Conservation (phyloP, 2,113 vertebrate species). For the Isichthys henryi region DNA sequence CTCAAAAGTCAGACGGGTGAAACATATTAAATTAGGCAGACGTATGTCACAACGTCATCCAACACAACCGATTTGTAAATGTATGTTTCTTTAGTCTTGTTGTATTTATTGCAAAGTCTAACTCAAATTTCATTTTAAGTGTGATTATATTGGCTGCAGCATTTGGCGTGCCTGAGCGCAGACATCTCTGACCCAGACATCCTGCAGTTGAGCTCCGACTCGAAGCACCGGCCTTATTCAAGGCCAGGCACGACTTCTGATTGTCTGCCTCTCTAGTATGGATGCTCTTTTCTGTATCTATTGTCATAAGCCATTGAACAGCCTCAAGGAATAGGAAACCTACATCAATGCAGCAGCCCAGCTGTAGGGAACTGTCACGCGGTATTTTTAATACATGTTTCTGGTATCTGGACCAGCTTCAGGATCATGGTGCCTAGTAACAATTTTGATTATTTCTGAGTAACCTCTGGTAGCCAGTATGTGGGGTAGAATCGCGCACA, state of each 20-base stretch:
- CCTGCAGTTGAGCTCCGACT: background rate
- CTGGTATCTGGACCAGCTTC: background rate
- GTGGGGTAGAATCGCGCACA: background rate
- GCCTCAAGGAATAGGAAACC: background rate
- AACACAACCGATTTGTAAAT: background rate
- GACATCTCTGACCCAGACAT: background rate
- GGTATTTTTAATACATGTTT: background rate
- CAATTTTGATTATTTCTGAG: background rate
- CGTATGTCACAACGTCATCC: background rate
- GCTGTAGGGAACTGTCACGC: background rate
- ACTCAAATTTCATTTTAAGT: background rate
- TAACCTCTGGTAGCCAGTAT: background rate
- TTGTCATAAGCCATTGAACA: background rate
- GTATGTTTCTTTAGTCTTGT: background rate
- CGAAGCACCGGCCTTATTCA: background rate
- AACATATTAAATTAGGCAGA: background rate
- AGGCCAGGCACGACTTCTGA: background rate
- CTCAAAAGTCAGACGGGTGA: background rate
- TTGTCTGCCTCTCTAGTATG: background rate
- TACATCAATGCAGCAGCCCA: background rate
- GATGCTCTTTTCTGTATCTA: background rate
- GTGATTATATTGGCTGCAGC: background rate
- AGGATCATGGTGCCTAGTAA: background rate
- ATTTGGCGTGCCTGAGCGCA: background rate
- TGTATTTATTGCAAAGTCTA: background rate